Base-by-base conservation (phyloP, 1,140 invertebrate genomes). In the Drosophila oshimai region DNA sequence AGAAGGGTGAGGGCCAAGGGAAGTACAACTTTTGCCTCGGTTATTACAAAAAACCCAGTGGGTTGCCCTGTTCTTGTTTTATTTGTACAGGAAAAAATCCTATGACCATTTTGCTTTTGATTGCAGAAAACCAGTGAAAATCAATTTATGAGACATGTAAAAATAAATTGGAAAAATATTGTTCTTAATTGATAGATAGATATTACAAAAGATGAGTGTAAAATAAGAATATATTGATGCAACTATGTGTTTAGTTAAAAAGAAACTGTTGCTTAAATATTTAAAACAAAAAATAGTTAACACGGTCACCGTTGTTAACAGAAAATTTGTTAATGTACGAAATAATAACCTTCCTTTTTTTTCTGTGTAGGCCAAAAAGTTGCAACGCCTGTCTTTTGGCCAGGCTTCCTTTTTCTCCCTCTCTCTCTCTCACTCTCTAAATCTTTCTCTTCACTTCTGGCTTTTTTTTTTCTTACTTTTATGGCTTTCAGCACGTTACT, bases 21-120 rank as follows among this genome's bases (percentile, higher is more conserved):
- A 36, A 50, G 31, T 39, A 44, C 68, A 75, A 70, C 50, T 73
- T 68, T 72, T 39, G 29, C 24, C 15, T 12, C 34, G 15, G 31
- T 18, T 28, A 13, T 31, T 20, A 57, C n/a, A 33, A 37, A 41
- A 65, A 41, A 26, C 24, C 39, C 20, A 64, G 41, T 41, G 36
- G 37, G 20, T 18, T 22, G n/a, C 17, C 5, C 6, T 3, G 7
- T 4, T 18, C 10, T 22, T 13, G 10, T 9, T 6, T 20, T 10
- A 10, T 7, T 17, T 24, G 17, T 6, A 50, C 29, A 31, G 15
- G 3, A 26, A 6, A 33, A 12, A 9, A n/a, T n/a, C n/a, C n/a
- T n/a, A n/a, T n/a, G n/a, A n/a, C n/a, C n/a, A n/a, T n/a, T n/a
- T n/a, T n/a, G n/a, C n/a, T n/a, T n/a, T n/a, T n/a, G n/a, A n/a